Base-by-base conservation (phyloP, 2,113 vertebrate genomes). In the Centropus unirufus region DNA sequence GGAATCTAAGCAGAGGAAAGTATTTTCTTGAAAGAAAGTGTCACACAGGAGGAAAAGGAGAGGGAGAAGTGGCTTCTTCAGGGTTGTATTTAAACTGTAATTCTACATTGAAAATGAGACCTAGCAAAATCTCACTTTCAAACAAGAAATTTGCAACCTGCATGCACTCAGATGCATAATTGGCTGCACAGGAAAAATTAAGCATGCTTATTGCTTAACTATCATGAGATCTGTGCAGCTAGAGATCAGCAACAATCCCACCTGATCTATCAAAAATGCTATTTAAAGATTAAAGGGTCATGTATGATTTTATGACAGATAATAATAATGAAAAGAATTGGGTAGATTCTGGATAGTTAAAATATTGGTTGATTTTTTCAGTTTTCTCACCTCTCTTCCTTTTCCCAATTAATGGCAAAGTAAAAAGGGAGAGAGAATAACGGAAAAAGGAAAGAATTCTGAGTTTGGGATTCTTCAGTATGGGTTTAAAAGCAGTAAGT, bases 61-160 rank as follows among this genome's bases (percentile, higher is more conserved):
- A 91, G 62, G 40, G 79, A 36, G 40, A 90, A 82, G 49, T 3
- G 0, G 66, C 5, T 1, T 75, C 46, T 92, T 72, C 52, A 72
- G 66, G 34, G 39, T 24, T 75, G 52, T 21, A 30, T 47, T 75
- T 91, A 57, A 94, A 44, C 16, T 87, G 69, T 84, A 57, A 85
- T 85, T 76, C 58, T 49, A 44, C 66, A 76, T 78, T 29, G 27
- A 87, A 92, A 66, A 61, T 6, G 39, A 78, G 18, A 75, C 74
- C 77, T 44, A 39, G 42, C 70, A 87, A 93, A 94, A 87, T 72
- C 47, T 79, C 74, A 67, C 57, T 92, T 89, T 72, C 70, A 69
- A 21, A 51, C 21, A 23, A 34, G n/a, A 44, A 47, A 66, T 85
- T 87, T 83, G 30, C 58, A 76, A 79, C 66, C 70, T 72, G 26